Evolutionary conservation across 2,797 vertebrate genomes (phyloP), one percentile per base, ranked within the genome.

Genomic region (Galagoides demidoff): DNA sequence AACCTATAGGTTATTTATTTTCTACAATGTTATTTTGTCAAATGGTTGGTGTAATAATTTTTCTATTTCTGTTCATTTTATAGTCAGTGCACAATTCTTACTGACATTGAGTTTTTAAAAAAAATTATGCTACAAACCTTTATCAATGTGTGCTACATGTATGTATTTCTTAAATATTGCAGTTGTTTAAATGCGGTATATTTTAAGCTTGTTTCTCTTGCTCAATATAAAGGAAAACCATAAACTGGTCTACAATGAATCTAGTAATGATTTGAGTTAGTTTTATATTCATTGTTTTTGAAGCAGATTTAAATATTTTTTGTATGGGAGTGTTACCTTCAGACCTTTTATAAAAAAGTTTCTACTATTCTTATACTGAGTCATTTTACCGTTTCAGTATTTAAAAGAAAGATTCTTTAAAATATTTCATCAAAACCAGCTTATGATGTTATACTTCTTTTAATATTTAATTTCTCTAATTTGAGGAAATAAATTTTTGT

Each of bases 351-450:
- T 86, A 70, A 14, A 70, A 14, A 95, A 16, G 79, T 88, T 66
- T 91, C 31, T 82, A 68, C 71, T 81, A 49, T 89, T 95, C 43
- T 90, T 70, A 6, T 90, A 84, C n/a, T 77, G 61, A 22, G 16
- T 83, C 31, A 63, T 66, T 92, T 93, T 79, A 63, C 34, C n/a
- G 0, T 92, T 96, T 94, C 77, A 70, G 39, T 77, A 92, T 71
- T 96, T 93, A 95, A 94, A 52, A 27, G 82, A 81, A 95, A 43
- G 29, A 78, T 92, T 68, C 61, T 92, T 94, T 83, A 86, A 96
- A 91, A 83, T 93, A 55, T 76, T 11, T 64, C 37, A 4, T 84
- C 29, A 78, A 34, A 95, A 78, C 31, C 82, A 88, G 31, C 11
- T 90, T 84, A 87, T 7, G 9, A 64, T 90, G 78, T 97, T 92